Percentiles rank a stretch among this genome's conserved stretches.
Evolutionary conservation across 2,113 vertebrate genomes (phyloP).

Genomic region (Clarias magur): DNA sequence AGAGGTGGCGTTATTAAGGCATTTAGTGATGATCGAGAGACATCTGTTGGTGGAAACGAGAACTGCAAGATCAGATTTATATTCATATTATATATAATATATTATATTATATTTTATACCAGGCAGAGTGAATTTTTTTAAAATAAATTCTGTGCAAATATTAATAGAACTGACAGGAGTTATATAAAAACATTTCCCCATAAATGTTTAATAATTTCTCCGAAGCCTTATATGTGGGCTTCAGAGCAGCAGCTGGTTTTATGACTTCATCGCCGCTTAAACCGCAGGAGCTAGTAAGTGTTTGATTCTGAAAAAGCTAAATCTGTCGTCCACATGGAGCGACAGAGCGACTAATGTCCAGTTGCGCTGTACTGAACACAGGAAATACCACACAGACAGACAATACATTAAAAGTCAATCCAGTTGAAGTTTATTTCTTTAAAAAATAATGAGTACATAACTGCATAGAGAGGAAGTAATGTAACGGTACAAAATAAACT

Average conservation of each 20-base stretch:
- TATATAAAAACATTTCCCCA: background rate
- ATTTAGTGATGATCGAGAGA: background rate
- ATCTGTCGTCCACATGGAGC: background rate
- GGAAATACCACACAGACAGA: background rate
- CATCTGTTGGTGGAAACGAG: background rate
- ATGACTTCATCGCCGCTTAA: background rate
- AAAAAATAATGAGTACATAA: constrained; percentile 29
- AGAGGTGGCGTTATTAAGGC: background rate
- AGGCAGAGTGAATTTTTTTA: too few species aligned
- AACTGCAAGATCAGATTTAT: background rate
- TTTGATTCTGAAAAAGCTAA: background rate
- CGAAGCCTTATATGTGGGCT: background rate
- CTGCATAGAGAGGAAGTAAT: background rate
- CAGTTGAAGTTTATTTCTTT: constrained; percentile 42
- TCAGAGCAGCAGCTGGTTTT: background rate
- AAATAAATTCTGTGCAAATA: background rate
- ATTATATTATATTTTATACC: too few species aligned
- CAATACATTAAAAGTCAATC: background rate
- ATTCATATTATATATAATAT: too few species aligned
- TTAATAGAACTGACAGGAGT: background rate
- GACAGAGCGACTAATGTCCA: background rate
- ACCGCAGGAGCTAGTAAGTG: background rate
- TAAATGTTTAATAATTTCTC: background rate
- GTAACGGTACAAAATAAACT: constrained; percentile 24
- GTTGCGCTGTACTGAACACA: background rate